These are phyloP conservation scores for Aptenodytes patagonicus DNA, from an alignment of 2,113 vertebrate species.

Conservation along the genomic window DNA sequence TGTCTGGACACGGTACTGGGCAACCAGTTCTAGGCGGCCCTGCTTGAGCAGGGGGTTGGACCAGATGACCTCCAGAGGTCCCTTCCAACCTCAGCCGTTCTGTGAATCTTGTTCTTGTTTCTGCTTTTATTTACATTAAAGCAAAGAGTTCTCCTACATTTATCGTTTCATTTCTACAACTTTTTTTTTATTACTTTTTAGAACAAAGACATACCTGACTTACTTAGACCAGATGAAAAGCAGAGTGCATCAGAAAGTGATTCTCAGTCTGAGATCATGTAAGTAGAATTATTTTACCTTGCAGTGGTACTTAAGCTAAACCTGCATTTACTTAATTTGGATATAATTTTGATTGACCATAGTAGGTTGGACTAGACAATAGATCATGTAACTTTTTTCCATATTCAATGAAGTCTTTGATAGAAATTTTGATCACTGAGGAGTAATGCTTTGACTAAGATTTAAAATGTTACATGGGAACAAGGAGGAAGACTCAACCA, in stretches of 20 bases:
- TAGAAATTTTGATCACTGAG: background rate
- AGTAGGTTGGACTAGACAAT: background rate
- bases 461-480: background rate
- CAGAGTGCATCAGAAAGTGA: background rate
- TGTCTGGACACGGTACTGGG: background rate
- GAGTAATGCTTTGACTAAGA: background rate
- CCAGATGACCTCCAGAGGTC: background rate
- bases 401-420: background rate
- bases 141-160: background rate
- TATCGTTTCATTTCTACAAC: background rate
- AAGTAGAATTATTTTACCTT: constrained; percentile 44
- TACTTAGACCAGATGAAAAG: background rate
- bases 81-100: background rate
- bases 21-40: background rate
- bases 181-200: background rate
- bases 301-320: background rate
- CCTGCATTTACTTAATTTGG: background rate
- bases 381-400: background rate
- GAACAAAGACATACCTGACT: background rate
- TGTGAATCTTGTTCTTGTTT: background rate
- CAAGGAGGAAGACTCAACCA: background rate
- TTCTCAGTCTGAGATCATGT: constrained; percentile 49
- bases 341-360: background rate
- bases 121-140: background rate
- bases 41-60: background rate